These are phyloP conservation scores for Archocentrus centrarchus DNA, from an alignment of 2,113 vertebrate genomes.

Conservation along the genomic window DNA sequence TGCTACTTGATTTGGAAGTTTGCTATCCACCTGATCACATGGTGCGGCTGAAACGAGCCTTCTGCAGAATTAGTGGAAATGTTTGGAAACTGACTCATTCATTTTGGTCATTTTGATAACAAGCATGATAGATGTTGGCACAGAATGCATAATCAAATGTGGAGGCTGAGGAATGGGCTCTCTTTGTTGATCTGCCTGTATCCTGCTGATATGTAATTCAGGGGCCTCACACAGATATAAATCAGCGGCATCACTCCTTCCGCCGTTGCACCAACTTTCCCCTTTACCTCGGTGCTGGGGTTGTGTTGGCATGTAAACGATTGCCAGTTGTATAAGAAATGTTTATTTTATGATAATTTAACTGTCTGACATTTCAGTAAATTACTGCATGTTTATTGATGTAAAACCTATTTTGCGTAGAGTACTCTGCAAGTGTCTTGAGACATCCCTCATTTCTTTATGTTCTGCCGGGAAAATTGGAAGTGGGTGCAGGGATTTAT, in stretches of 20 bases:
- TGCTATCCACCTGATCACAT: background rate
- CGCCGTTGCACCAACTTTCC: background rate
- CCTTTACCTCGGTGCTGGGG: background rate
- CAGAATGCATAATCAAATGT: background rate
- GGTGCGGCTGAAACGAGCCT: background rate
- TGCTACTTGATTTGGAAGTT: background rate
- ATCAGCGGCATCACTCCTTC: background rate
- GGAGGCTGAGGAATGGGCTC: background rate
- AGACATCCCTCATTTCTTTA: background rate
- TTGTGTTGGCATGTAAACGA: background rate
- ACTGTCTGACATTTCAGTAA: background rate
- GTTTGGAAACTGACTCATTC: background rate
- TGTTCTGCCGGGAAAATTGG: background rate
- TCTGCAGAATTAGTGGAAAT: background rate
- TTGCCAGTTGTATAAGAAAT: background rate
- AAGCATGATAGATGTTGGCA: background rate
- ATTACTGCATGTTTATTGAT: background rate
- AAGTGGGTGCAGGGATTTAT: background rate
- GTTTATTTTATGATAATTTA: background rate
- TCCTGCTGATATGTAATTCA: background rate
- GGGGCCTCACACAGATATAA: background rate
- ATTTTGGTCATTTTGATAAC: background rate
- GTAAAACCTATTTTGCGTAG: background rate
- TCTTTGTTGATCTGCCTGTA: conserved; percentile 12
- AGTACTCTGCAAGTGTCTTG: background rate